Evolutionary conservation across 2,888 invertebrate species (phyloP).

Genomic region (Macaria notata): DNA sequence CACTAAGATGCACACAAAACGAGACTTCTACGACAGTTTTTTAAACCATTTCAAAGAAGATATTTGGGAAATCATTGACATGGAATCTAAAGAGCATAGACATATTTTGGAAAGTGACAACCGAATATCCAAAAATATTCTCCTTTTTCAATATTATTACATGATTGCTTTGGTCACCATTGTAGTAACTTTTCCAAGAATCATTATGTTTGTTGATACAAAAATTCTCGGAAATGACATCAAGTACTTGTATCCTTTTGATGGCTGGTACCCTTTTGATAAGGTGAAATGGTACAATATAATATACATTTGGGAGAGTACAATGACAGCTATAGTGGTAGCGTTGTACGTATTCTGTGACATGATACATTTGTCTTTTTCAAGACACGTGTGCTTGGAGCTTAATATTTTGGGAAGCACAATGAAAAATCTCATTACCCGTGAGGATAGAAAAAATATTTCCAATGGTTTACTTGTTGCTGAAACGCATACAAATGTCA

Average conservation of each 20-base stretch:
- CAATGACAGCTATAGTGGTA: conserved; percentile 61
- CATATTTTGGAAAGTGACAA: conserved; percentile 48
- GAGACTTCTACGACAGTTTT: conserved; percentile 48
- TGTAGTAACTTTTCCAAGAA: conserved; percentile 57
- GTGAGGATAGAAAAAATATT: conserved; percentile 46
- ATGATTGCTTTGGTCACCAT: conserved; percentile 46
- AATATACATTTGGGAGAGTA: conserved; percentile 64
- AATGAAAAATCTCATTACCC: conserved; percentile 48
- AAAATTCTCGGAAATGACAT: conserved; percentile 44
- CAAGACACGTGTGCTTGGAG: conserved; percentile 65
- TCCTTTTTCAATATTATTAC: conserved; percentile 55
- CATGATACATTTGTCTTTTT: conserved; percentile 54
- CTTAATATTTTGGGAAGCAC: conserved; percentile 55
- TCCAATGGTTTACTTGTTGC: conserved; percentile 26
- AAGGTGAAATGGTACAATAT: conserved; percentile 60
- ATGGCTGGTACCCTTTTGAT: conserved; percentile 73
- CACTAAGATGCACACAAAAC: conserved; percentile 49
- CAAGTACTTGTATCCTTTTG: conserved; percentile 59
- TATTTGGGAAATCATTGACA: conserved; percentile 50
- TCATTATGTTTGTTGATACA: conserved; percentile 59
- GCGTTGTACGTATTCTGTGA: conserved; percentile 52
- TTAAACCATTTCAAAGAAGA: conserved; percentile 52
- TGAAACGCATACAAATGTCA: conserved; percentile 42
- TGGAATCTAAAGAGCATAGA: conserved; percentile 42
- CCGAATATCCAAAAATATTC: conserved; percentile 40